phyloP scores from a whole-genome alignment of 2,113 vertebrate genomes.

The Pantherophis guttatus region DNA sequence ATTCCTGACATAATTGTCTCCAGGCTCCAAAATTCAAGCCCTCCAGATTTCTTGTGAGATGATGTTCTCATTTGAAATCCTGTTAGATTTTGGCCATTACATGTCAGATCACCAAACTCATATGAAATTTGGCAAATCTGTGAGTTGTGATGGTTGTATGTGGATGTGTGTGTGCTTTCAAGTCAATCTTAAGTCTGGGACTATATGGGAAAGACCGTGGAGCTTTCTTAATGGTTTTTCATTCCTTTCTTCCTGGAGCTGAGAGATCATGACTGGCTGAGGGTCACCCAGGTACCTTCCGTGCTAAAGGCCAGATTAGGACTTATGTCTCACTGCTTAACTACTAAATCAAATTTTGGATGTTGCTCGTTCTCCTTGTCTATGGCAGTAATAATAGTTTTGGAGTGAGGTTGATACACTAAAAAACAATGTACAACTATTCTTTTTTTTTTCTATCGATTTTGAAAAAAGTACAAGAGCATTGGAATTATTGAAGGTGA shows the following conservation, averaged over 20 bases:
- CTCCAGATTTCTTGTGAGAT: neutral
- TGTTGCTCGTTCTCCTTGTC: neutral
- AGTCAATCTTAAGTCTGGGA: neutral
- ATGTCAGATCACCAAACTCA: neutral
- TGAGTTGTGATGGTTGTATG: neutral
- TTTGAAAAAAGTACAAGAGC: neutral
- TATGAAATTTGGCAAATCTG: neutral
- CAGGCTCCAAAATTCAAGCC: neutral
- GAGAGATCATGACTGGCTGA: neutral
- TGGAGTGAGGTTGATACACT: neutral
- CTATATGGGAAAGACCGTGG: neutral
- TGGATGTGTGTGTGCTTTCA: neutral
- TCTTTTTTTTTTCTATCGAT: neutral
- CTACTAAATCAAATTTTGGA: neutral
- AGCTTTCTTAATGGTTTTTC: neutral
- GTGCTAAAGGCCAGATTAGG: neutral
- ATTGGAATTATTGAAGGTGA: neutral
- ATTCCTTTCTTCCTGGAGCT: neutral
- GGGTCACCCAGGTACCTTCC: neutral
- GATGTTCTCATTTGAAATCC: neutral
- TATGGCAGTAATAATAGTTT: neutral
- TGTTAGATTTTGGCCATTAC: neutral
- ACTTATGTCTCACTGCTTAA: neutral
- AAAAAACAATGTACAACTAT: neutral
- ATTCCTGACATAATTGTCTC: neutral